A percentile compares a stretch with the other conserved stretches of the same genome.
Conservation (phyloP, 2,888 invertebrate species). For the Calameuta idolon region DNA sequence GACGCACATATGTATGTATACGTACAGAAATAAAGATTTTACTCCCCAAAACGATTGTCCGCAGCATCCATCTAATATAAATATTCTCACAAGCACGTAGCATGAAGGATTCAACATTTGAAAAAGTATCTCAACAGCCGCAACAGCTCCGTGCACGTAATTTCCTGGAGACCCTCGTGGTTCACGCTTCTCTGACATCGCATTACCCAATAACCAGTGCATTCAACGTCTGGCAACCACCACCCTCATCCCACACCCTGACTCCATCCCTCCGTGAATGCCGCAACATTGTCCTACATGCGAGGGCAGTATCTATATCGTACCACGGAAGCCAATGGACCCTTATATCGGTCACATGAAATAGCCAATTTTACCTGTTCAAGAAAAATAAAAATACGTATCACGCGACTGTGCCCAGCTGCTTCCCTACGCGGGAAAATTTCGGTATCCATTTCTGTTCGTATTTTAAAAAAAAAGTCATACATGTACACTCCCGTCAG, state of each 20-base stretch:
- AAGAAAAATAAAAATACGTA: neutral
- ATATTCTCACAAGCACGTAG: neutral
- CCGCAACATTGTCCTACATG: constrained; percentile 3
- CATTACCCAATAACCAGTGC: constrained; percentile 22
- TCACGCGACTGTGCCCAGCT: neutral
- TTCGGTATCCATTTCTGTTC: neutral
- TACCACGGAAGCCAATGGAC: neutral
- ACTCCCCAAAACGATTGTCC: neutral
- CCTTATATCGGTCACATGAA: neutral
- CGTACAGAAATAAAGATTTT: neutral
- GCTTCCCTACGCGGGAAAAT: neutral
- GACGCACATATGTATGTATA: neutral
- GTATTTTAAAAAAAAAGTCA: neutral
- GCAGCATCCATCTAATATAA: neutral
- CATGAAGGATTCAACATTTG: neutral
- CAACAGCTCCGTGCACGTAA: neutral
- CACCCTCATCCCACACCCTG: constrained; percentile 16
- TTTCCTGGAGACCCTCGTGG: constrained; percentile 11
- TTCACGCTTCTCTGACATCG: constrained; percentile 1
- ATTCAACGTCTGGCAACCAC: constrained; percentile 20
- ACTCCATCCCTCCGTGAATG: neutral
- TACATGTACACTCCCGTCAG: no score
- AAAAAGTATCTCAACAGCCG: neutral
- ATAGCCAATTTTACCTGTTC: neutral
- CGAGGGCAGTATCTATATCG: constrained; percentile 11